Evolutionary conservation across 2,888 invertebrate genomes (phyloP).

Genomic region (Eledona agricola): DNA sequence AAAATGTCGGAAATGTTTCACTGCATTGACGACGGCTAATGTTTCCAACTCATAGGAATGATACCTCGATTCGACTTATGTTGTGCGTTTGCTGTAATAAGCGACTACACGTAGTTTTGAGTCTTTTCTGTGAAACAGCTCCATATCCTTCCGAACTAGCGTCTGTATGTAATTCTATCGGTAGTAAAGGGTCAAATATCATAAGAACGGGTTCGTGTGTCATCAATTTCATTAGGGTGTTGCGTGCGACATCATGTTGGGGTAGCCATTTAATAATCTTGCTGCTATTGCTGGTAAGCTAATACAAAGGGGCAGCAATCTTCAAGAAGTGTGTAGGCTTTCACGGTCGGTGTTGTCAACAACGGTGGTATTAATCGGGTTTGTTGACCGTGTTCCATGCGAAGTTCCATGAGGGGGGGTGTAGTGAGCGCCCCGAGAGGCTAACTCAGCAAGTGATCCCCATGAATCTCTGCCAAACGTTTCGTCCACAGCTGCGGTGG

Average conservation of each 20-base stretch:
- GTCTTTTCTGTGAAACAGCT: constrained; percentile 39
- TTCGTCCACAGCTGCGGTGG: too few relatives aligned
- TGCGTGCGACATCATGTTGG: constrained; percentile 28
- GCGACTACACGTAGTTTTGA: constrained; percentile 33
- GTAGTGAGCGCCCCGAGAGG: too few relatives aligned
- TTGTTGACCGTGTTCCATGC: too few relatives aligned
- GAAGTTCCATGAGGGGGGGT: too few relatives aligned
- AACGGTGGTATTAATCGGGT: too few relatives aligned
- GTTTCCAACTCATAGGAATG: constrained; percentile 50
- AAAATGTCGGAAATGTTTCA: constrained; percentile 49
- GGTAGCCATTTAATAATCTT: constrained; percentile 34
- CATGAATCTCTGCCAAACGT: too few relatives aligned
- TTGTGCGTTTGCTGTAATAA: constrained; percentile 44
- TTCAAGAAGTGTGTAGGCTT: too few relatives aligned
- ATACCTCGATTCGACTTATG: constrained; percentile 40
- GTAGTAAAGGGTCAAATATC: constrained; percentile 37
- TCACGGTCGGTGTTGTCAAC: too few relatives aligned
- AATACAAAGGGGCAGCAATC: constrained; percentile 34
- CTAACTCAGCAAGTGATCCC: too few relatives aligned
- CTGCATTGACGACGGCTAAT: constrained; percentile 49
- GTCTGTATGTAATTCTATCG: constrained; percentile 43
- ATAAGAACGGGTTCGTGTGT: constrained; percentile 39
- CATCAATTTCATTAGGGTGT: constrained; percentile 18
- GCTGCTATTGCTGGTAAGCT: constrained; percentile 19
- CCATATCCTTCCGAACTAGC: constrained; percentile 42